Percentiles rank a stretch among this genome's conserved stretches.
Evolutionary conservation across 2,797 vertebrate species (phyloP).

Genomic region (Periparus ater): DNA sequence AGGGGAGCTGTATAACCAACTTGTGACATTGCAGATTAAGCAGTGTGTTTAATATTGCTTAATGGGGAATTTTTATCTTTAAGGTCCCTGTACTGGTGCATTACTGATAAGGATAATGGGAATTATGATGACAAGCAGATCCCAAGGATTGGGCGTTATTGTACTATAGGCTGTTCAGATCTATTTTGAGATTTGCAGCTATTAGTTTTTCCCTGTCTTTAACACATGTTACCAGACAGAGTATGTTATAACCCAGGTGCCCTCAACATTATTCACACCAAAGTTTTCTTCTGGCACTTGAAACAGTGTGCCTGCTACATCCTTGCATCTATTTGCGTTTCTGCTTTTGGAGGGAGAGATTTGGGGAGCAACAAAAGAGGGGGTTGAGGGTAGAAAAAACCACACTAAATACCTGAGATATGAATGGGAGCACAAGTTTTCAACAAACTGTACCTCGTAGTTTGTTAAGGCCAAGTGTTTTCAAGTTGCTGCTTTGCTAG

Average conservation of each 20-base stretch:
- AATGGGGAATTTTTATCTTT: background rate
- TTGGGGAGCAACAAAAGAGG: background rate
- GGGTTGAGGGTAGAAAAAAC: background rate
- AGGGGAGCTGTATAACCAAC: background rate
- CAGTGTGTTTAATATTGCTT: background rate
- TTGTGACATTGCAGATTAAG: background rate
- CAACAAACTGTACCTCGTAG: background rate
- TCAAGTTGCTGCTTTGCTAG: background rate
- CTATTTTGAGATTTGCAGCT: background rate
- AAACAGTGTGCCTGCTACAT: background rate
- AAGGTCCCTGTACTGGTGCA: background rate
- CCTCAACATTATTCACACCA: background rate
- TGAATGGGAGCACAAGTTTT: background rate
- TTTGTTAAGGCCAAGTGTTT: background rate
- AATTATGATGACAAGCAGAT: background rate
- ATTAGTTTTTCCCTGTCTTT: background rate
- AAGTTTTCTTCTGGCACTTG: constrained; percentile 9
- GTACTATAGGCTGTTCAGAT: background rate
- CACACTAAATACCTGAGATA: background rate
- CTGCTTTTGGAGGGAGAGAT: constrained; percentile 40
- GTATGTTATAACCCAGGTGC: background rate
- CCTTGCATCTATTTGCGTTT: constrained; percentile 9
- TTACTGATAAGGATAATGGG: background rate
- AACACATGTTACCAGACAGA: background rate
- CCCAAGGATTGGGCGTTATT: background rate